Conservation (phyloP, 2,888 invertebrate genomes). For the Phyllotreta cruciferae region DNA sequence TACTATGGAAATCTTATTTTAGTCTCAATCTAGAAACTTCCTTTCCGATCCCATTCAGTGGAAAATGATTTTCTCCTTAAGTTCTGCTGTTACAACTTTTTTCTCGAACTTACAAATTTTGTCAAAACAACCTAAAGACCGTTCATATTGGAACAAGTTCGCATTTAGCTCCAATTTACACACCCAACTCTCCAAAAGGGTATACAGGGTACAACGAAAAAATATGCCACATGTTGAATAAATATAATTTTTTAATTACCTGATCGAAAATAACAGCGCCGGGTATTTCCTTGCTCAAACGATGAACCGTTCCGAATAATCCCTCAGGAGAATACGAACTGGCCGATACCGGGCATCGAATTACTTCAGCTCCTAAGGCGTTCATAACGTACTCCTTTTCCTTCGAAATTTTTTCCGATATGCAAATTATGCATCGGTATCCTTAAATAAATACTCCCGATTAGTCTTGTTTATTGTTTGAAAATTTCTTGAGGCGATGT, state of each 20-base stretch:
- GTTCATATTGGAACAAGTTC: no score
- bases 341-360: slow-evolving; percentile 94
- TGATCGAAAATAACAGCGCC: slow-evolving; percentile 93
- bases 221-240: not conserved
- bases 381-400: slow-evolving; percentile 92
- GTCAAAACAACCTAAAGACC: no score
- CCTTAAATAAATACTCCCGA: slow-evolving; percentile 59
- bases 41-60: no score
- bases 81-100: no score
- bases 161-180: no score
- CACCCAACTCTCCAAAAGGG: no score
- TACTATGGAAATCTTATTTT: no score
- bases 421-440: slow-evolving; percentile 95
- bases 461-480: not conserved
- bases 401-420: slow-evolving; percentile 99
- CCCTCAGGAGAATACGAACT: slow-evolving; percentile 87
- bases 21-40: no score
- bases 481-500: slow-evolving; percentile 17
- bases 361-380: slow-evolving; percentile 93
- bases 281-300: slow-evolving; percentile 84
- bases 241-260: slow-evolving; percentile 55
- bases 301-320: slow-evolving; percentile 86
- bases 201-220: no score
- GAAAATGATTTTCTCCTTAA: no score
- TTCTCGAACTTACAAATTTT: no score